These are phyloP conservation scores for Drosophila santomea DNA, from an alignment of 1,140 invertebrate genomes.

Conservation along the genomic window DNA sequence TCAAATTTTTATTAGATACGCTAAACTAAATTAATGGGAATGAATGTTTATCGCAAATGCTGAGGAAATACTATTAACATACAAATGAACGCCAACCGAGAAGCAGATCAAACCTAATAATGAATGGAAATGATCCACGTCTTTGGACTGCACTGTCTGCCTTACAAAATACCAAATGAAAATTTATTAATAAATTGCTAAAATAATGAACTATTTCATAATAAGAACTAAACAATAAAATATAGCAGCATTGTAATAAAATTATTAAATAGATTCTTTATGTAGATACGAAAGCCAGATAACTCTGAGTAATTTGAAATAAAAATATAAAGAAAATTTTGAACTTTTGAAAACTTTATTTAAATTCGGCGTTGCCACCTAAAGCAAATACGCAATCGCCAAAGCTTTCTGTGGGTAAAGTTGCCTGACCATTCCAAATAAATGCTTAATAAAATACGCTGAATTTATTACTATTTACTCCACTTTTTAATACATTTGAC, in stretches of 20 bases:
- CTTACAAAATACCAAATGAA: conserved; percentile 56
- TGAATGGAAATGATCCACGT: conserved; percentile 42
- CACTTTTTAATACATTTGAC: conserved; percentile 50
- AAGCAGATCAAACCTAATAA: conserved; percentile 35
- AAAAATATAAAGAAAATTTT: conserved; percentile 23
- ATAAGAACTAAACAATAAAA: conserved; percentile 29
- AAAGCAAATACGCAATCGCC: neutral
- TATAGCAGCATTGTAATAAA: conserved; percentile 43
- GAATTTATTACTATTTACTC: conserved; percentile 13
- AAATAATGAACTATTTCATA: conserved; percentile 27
- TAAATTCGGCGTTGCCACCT: conserved; percentile 15
- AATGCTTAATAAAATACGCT: neutral
- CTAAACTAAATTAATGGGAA: conserved; percentile 50
- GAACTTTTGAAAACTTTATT: neutral
- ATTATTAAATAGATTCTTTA: conserved; percentile 65
- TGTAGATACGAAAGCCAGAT: conserved; percentile 52
- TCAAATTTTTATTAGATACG: conserved; percentile 55
- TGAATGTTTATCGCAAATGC: conserved; percentile 18
- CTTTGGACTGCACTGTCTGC: conserved; percentile 75
- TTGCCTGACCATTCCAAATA: neutral
- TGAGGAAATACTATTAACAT: conserved; percentile 29
- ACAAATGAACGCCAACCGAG: conserved; percentile 10
- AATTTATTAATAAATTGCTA: conserved; percentile 43
- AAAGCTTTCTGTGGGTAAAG: neutral
- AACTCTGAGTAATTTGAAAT: conserved; percentile 66